A percentile compares a stretch with the other conserved stretches of the same genome.
Evolutionary conservation across 2,797 vertebrate species (phyloP).

Genomic region (Pogonophryne albipinna): DNA sequence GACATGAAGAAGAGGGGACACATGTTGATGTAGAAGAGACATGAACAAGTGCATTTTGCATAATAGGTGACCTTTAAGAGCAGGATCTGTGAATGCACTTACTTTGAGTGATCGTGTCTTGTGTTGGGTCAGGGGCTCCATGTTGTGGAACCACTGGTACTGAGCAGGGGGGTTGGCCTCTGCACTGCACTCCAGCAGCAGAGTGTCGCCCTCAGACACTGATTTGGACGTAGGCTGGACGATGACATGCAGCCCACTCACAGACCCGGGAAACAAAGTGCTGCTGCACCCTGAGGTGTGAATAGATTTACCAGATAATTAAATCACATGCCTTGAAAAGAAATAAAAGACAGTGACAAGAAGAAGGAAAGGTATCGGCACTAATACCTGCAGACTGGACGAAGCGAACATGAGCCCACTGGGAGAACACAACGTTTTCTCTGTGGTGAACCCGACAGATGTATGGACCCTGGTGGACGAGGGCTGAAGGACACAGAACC

Average conservation of each 20-base stretch:
- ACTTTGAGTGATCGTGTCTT: constrained; percentile 79
- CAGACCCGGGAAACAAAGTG: constrained; percentile 75
- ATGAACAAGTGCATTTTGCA: too few relatives aligned
- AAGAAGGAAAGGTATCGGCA: constrained; percentile 69
- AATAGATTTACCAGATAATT: background rate
- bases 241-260: constrained; percentile 80
- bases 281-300: constrained; percentile 71
- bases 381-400: constrained; percentile 66
- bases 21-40: too few relatives aligned
- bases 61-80: background rate
- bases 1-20: too few relatives aligned
- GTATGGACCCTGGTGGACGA: constrained; percentile 75
- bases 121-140: constrained; percentile 67
- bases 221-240: constrained; percentile 78
- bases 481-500: constrained; percentile 69
- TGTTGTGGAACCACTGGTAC: constrained; percentile 90
- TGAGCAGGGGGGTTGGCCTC: constrained; percentile 87
- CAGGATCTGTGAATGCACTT: constrained; percentile 7
- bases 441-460: constrained; percentile 88
- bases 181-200: constrained; percentile 82
- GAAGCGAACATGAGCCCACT: constrained; percentile 83
- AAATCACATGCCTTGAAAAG: background rate
- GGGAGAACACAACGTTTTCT: constrained; percentile 83
- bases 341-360: background rate
- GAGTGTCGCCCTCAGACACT: constrained; percentile 83